Conservation (phyloP, 2,113 vertebrate genomes). For the Archocentrus centrarchus region DNA sequence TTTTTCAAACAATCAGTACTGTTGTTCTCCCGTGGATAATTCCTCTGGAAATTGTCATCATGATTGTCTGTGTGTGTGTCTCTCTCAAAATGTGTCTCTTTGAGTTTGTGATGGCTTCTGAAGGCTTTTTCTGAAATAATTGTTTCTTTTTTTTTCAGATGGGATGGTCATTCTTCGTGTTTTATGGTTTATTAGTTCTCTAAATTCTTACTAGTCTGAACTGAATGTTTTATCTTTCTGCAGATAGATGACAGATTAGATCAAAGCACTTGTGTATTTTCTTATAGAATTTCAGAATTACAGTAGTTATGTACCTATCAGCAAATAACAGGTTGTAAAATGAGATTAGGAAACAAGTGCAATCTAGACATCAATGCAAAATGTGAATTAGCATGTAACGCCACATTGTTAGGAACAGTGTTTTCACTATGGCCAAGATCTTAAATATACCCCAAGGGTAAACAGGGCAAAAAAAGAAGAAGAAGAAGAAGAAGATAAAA, state of each 20-base stretch:
- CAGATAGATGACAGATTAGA: conserved; percentile 15
- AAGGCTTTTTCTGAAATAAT: neutral
- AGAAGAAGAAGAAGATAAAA: neutral
- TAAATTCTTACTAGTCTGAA: conserved; percentile 4
- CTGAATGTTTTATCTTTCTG: neutral
- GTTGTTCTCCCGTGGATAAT: neutral
- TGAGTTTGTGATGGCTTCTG: neutral
- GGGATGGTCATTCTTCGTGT: neutral
- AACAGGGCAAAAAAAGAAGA: neutral
- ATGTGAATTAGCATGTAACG: neutral
- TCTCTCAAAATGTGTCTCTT: neutral
- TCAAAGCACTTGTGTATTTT: neutral
- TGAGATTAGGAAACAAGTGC: neutral
- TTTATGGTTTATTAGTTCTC: neutral
- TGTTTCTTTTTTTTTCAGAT: neutral
- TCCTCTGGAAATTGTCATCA: neutral
- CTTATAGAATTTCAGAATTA: neutral
- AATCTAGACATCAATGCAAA: neutral
- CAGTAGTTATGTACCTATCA: neutral
- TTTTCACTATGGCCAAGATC: neutral
- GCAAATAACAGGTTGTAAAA: neutral
- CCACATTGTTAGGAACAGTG: neutral
- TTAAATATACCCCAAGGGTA: neutral
- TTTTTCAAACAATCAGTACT: neutral
- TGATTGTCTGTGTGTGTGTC: neutral